Evolutionary conservation across 2,797 vertebrate species (phyloP).

Genomic region (Coracias cyanogaster): DNA sequence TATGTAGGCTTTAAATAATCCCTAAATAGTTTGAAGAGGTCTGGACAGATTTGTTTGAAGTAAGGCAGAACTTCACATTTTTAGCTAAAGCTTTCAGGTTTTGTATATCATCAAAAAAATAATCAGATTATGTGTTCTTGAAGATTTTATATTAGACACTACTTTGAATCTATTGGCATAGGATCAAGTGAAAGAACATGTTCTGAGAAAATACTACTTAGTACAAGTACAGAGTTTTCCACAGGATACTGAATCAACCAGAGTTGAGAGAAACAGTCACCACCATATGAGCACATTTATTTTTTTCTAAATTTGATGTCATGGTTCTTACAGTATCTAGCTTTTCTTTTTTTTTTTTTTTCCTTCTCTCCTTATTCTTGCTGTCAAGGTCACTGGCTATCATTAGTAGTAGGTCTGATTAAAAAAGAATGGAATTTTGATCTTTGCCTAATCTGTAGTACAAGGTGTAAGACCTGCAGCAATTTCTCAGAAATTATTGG

Average conservation of each 20-base stretch:
- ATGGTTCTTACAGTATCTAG: not conserved
- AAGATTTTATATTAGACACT: not conserved
- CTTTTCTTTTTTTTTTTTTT: not conserved
- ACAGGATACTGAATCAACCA: not conserved
- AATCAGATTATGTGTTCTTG: not conserved
- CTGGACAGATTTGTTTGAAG: not conserved
- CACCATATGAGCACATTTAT: not conserved
- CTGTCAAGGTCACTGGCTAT: not conserved
- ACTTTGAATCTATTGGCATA: not conserved
- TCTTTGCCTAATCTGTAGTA: not conserved
- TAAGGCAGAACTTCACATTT: slow-evolving; percentile 11
- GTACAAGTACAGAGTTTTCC: not conserved
- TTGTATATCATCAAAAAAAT: not conserved
- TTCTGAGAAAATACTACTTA: not conserved
- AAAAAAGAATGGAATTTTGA: not conserved
- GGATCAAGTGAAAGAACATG: not conserved
- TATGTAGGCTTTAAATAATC: slow-evolving; percentile 17
- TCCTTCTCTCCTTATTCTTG: not conserved
- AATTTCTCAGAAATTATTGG: not conserved
- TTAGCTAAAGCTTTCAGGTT: not conserved
- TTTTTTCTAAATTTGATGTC: not conserved
- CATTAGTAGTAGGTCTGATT: not conserved
- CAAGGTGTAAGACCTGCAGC: not conserved
- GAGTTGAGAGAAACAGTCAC: not conserved
- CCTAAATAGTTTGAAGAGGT: slow-evolving; percentile 14